Percentiles rank a stretch among this genome's conserved stretches.
These are phyloP conservation scores for Parapristionchus giblindavisi DNA, from an alignment of 2,888 invertebrate species.

Conservation along the genomic window DNA sequence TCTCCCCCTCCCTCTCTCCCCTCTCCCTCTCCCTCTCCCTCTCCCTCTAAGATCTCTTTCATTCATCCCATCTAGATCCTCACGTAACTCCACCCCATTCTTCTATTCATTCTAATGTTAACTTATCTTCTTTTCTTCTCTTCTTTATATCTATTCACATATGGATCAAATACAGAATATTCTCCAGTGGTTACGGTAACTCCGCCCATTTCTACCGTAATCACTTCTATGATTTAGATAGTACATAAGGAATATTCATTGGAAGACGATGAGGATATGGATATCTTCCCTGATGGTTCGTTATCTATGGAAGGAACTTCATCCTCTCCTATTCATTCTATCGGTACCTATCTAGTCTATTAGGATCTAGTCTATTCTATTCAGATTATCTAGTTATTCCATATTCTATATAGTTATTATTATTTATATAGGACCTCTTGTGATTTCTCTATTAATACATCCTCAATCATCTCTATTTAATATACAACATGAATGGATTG, in stretches of 20 bases:
- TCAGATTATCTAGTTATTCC: no score
- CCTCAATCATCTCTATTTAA: no score
- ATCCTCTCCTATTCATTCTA: no score
- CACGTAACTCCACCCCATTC: neutral
- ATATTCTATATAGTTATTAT: no score
- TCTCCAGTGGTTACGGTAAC: neutral
- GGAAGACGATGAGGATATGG: slow-evolving; percentile 8
- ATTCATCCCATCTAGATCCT: neutral
- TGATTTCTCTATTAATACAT: no score
- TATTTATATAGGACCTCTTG: no score
- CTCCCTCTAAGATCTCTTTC: neutral
- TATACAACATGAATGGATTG: neutral
- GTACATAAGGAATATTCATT: slow-evolving; percentile 1
- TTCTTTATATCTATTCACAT: neutral
- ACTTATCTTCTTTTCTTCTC: neutral
- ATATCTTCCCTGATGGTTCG: slow-evolving; percentile 31
- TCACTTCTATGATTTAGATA: neutral
- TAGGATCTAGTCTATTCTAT: no score
- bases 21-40: neutral
- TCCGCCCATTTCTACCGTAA: neutral
- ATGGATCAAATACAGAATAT: no score
- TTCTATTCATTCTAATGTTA: neutral
- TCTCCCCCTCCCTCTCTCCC: neutral
- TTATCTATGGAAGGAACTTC: slow-evolving; percentile 6
- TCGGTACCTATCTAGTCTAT: no score